Percentiles rank a stretch among this genome's conserved stretches.
Evolutionary conservation across 2,888 invertebrate genomes (phyloP).

Genomic region (Aleiodes testaceus): DNA sequence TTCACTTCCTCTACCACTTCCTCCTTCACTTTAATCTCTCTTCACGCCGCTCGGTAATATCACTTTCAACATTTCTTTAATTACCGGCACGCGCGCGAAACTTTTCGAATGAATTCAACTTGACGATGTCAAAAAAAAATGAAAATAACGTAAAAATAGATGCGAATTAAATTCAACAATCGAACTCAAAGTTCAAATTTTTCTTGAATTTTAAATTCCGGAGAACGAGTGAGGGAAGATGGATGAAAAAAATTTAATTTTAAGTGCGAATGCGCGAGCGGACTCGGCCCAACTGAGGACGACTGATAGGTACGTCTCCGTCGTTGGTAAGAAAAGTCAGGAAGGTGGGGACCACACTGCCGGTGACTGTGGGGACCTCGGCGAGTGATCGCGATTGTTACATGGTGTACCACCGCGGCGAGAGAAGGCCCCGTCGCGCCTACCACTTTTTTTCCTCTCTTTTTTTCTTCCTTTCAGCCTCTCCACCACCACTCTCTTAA

Average conservation of each 20-base stretch:
- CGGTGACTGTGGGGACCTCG: conserved; percentile 57
- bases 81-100: conserved; percentile 32
- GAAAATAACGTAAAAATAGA: too few relatives aligned
- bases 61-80: conserved; percentile 36
- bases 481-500: conserved; percentile 36
- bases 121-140: conserved; percentile 16
- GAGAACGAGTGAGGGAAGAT: background rate
- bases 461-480: conserved; percentile 28
- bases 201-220: background rate
- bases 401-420: conserved; percentile 44
- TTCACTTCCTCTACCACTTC: conserved; percentile 28
- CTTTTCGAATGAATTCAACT: conserved; percentile 10
- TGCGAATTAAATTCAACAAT: too few relatives aligned
- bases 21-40: conserved; percentile 24
- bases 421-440: conserved; percentile 45
- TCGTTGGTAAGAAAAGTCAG: conserved; percentile 56
- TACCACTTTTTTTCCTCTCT: conserved; percentile 31
- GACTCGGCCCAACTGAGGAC: conserved; percentile 71
- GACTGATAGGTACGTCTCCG: conserved; percentile 58
- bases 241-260: conserved; percentile 43
- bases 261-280: conserved; percentile 71
- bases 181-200: too few relatives aligned
- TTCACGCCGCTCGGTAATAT: conserved; percentile 42
- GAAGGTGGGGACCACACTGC: conserved; percentile 55
- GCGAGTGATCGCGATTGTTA: conserved; percentile 57